Percentiles rank a stretch among this genome's conserved stretches.
phyloP scores from a whole-genome alignment of 2,797 vertebrate species.

The Liasis olivaceus region DNA sequence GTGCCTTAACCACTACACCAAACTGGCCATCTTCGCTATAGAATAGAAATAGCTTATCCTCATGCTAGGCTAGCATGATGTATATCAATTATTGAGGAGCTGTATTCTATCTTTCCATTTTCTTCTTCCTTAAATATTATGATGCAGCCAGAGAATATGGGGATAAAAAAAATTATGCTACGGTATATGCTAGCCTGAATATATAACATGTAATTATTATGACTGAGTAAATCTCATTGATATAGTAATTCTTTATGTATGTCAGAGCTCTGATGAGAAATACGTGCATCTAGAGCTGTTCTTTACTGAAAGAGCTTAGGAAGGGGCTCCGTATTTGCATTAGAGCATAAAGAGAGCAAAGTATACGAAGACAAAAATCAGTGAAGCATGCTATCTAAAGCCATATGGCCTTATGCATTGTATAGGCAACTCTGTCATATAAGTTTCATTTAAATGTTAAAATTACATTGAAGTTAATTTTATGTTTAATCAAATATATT shows the following conservation, averaged over 20 bases:
- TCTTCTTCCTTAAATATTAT: background rate
- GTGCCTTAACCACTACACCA: background rate
- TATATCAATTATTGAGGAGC: conserved; percentile 10
- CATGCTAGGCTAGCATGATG: background rate
- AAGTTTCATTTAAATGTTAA: conserved; percentile 16
- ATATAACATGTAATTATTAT: background rate
- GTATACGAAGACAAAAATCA: conserved; percentile 19
- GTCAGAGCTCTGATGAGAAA: background rate
- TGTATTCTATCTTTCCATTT: conserved; percentile 13
- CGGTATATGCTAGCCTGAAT: conserved; percentile 11
- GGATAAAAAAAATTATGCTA: background rate
- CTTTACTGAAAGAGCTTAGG: background rate
- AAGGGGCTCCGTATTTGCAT: background rate
- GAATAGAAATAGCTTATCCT: background rate
- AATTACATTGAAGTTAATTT: conserved; percentile 23
- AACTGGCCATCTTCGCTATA: background rate
- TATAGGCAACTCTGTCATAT: conserved; percentile 7
- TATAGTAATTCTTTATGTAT: background rate
- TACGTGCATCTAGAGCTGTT: background rate
- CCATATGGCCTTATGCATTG: conserved; percentile 24
- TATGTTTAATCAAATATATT: conserved; percentile 20
- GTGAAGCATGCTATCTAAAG: conserved; percentile 1
- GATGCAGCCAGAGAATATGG: background rate
- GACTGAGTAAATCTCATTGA: background rate
- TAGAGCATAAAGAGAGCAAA: background rate